Conservation (phyloP, 2,888 invertebrate genomes). For the Nomada fabriciana region DNA sequence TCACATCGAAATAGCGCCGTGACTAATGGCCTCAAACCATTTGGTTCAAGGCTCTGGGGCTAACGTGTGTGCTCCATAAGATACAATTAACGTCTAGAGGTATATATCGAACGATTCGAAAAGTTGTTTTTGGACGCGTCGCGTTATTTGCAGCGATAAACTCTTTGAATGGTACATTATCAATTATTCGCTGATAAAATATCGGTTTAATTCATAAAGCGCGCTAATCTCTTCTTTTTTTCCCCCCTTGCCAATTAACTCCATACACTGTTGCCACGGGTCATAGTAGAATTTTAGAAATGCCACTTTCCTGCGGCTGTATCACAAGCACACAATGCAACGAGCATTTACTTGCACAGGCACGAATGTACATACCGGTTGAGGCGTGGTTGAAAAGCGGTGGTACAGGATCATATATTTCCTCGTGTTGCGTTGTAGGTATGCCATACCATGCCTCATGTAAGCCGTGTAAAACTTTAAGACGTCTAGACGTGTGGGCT, state of each 20-base stretch:
- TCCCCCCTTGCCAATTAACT: too few relatives aligned
- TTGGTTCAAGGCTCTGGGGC: constrained; percentile 16
- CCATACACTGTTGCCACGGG: too few relatives aligned
- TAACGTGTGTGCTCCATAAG: too few relatives aligned
- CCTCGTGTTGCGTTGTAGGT: constrained; percentile 51
- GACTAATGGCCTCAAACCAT: background rate
- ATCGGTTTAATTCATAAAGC: background rate
- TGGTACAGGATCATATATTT: constrained; percentile 58
- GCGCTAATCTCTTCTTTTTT: too few relatives aligned
- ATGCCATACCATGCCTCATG: constrained; percentile 66
- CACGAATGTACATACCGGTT: constrained; percentile 39
- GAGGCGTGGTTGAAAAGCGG: constrained; percentile 69
- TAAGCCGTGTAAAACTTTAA: constrained; percentile 68
- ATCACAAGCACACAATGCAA: background rate
- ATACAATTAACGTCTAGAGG: too few relatives aligned
- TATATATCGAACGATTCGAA: background rate
- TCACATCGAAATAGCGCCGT: background rate
- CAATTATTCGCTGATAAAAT: background rate
- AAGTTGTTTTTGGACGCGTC: background rate
- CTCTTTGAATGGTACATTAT: background rate
- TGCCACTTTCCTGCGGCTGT: background rate
- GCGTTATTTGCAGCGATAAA: background rate
- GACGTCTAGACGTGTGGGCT: constrained; percentile 78
- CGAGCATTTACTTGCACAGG: background rate
- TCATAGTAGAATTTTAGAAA: background rate